Evolutionary conservation across 1,140 invertebrate genomes (phyloP), one percentile per base, ranked within the genome.

Genomic region (Thrips palmi): DNA sequence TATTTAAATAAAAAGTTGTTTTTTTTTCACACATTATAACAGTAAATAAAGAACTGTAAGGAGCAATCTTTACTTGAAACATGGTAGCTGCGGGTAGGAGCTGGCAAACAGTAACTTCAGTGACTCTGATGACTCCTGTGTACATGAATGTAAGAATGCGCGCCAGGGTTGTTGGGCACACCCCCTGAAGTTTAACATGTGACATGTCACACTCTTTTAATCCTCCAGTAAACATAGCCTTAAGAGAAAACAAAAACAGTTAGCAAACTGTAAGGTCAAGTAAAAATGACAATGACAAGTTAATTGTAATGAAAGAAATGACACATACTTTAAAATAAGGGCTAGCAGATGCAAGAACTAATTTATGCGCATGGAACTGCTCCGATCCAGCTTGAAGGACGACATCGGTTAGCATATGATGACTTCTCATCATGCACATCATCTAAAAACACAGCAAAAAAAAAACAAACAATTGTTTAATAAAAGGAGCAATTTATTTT

Each of bases 181-280:
- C 81, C 30, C 84, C 84, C 52, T 89, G 83, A 19, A 92, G 60
- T 43, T 77, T 78, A 5, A 89, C 77, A 3, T 74, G 67, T 0
- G 73, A 74, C 80, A 86, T 87, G 49, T 84, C 81, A 45, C 75
- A 72, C 58, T 91, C 87, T 48, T 79, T 77, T 42, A 89, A 65
- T 1, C 81, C 81, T 36, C 79, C 77, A 2, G 81, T 86, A 53
- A 91, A 92, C 87, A 93, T 93, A 27, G 87, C 87, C 70, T 77
- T 55, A 33, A 39, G 37, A 12, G 41, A 29, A 25, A 34, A 41
- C 20, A 30, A 33, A 39, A 39, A 25, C 11, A 7, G 11, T 2
- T 10, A n/a, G 2, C 12, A 8, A 11, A 28, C 24, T 38, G 30
- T 11, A 27, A 10, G 37, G 39, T 34, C 12, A 24, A 25, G 21